These are phyloP conservation scores for Paracentrotus lividus DNA, from an alignment of 53 echinoderm and acorn worm species.

Conservation along the genomic window DNA sequence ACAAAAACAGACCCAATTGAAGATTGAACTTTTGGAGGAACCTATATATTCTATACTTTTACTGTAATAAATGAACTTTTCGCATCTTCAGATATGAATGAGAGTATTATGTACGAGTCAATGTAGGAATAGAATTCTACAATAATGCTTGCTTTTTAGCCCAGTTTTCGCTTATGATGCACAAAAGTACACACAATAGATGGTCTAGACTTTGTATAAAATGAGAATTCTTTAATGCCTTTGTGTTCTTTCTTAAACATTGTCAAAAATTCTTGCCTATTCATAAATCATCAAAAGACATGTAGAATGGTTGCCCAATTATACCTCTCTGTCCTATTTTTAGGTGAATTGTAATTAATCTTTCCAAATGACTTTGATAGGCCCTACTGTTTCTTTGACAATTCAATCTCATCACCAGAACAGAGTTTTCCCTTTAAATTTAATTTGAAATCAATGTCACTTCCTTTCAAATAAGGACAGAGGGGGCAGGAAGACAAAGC, in stretches of 20 bases:
- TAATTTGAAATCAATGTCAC: not conserved
- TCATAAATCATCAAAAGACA: not conserved
- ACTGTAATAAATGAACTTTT: not conserved
- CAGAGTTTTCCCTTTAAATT: no score
- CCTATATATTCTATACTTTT: not conserved
- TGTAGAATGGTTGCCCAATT: not conserved
- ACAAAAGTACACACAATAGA: not conserved
- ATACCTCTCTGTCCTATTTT: not conserved
- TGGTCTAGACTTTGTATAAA: not conserved
- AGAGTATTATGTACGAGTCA: not conserved
- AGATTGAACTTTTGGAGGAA: not conserved
- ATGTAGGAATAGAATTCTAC: not conserved
- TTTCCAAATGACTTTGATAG: no score
- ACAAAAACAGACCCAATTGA: not conserved
- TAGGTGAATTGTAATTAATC: no score
- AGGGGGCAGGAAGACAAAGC: not conserved
- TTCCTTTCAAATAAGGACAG: not conserved
- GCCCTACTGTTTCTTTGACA: no score
- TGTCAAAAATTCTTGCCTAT: not conserved
- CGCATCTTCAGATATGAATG: not conserved
- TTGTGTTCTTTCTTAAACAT: not conserved
- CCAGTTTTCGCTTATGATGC: not conserved
- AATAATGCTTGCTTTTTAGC: not conserved
- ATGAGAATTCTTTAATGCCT: not conserved
- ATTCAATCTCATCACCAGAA: no score